phyloP scores from a whole-genome alignment of 2,888 invertebrate species.

The Abscondita cerata region DNA sequence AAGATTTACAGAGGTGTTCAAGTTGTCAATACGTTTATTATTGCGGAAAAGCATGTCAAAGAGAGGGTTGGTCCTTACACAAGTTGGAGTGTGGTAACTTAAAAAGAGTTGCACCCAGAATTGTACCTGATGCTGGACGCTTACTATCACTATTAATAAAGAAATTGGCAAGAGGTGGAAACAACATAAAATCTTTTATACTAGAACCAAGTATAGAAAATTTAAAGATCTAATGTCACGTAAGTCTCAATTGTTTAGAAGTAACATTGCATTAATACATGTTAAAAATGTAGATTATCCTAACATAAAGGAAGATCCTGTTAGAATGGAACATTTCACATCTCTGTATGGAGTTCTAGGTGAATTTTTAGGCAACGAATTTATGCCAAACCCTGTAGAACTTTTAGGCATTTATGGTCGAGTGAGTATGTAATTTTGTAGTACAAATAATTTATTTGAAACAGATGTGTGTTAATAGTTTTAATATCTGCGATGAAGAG shows the following conservation, averaged over 20 bases:
- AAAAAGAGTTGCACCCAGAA: conserved; percentile 72
- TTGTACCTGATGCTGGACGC: conserved; percentile 83
- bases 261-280: not conserved
- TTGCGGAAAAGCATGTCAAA: conserved; percentile 82
- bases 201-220: conserved; percentile 72
- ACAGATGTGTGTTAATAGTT: conserved; percentile 89
- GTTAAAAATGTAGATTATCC: conserved; percentile 76
- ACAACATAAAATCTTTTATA: conserved; percentile 71
- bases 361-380: conserved; percentile 73
- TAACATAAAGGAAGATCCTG: conserved; percentile 77
- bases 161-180: conserved; percentile 72
- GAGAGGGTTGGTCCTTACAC: conserved; percentile 80
- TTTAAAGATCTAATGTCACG: conserved; percentile 92
- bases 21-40: conserved; percentile 85
- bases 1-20: conserved; percentile 79
- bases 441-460: not conserved
- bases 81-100: conserved; percentile 84
- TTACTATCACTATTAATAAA: conserved; percentile 79
- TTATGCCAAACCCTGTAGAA: conserved; percentile 78
- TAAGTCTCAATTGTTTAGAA: conserved; percentile 61
- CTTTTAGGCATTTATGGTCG: conserved; percentile 87
- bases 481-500: conserved; percentile 84
- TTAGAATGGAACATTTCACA: conserved; percentile 80
- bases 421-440: conserved; percentile 63
- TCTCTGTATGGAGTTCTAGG: conserved; percentile 74